Percentiles rank a stretch among this genome's conserved stretches.
phyloP scores from a whole-genome alignment of 2,888 invertebrate genomes.

The Noctua comes region DNA sequence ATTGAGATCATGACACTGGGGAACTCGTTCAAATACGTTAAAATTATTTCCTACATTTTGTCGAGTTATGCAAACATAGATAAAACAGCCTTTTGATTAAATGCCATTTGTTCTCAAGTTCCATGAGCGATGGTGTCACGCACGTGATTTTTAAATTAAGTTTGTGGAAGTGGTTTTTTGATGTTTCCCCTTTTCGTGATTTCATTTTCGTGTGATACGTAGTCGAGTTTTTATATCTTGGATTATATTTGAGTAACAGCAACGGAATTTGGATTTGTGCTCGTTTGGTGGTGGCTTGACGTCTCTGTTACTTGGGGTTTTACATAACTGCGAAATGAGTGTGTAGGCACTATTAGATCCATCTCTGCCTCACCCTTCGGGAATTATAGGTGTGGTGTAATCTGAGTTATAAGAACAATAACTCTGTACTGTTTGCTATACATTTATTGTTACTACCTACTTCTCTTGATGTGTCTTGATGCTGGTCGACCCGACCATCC shows the following conservation, averaged over 20 bases:
- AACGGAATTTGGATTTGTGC: background rate
- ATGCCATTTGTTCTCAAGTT: background rate
- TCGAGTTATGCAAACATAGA: background rate
- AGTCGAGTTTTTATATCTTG: background rate
- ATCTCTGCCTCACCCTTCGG: background rate
- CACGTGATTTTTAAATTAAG: constrained; percentile 17
- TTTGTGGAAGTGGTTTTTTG: constrained; percentile 4
- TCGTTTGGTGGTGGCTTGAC: background rate
- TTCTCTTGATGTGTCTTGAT: background rate
- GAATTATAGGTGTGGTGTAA: background rate
- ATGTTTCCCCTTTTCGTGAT: background rate
- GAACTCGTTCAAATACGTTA: too few species aligned
- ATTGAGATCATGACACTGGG: too few species aligned
- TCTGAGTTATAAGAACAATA: background rate
- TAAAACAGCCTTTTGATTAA: background rate
- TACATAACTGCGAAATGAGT: too few species aligned
- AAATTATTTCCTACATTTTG: background rate
- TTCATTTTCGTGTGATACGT: background rate
- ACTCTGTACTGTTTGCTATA: background rate
- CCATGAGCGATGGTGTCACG: constrained; percentile 6
- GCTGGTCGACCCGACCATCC: too few species aligned
- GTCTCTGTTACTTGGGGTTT: background rate
- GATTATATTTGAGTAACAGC: background rate
- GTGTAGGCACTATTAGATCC: background rate
- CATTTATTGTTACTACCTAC: too few species aligned